A percentile compares a stretch with the other conserved stretches of the same genome.
Evolutionary conservation across 2,888 invertebrate species (phyloP).

Genomic region (Barypeithes pellucidus): DNA sequence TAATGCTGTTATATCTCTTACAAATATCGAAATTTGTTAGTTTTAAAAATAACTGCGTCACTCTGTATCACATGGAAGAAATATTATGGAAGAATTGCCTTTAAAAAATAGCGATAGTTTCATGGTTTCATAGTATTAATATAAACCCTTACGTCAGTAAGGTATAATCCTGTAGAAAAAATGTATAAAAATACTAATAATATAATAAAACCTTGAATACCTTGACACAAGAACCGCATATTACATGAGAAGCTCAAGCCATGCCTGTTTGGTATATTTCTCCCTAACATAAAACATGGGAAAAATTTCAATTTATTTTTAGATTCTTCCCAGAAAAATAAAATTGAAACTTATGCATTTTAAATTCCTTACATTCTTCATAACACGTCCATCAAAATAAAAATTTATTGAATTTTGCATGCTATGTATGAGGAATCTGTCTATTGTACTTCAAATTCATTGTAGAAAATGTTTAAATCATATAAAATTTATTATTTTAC

Average conservation of each 20-base stretch:
- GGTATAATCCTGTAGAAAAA: too few species aligned
- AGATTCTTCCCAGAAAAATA: slow-evolving; percentile 10
- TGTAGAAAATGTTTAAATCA: slow-evolving; percentile 9
- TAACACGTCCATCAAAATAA: slow-evolving; percentile 34
- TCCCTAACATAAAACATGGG: slow-evolving; percentile 1
- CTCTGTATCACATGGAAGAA: too few species aligned
- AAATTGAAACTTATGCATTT: slow-evolving; percentile 16
- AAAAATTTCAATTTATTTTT: slow-evolving; percentile 19
- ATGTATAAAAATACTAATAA: too few species aligned
- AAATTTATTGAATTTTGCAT: slow-evolving; percentile 25
- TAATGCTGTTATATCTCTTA: too few species aligned
- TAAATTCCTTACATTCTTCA: slow-evolving; percentile 27
- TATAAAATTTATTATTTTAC: slow-evolving; percentile 9
- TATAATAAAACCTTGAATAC: too few species aligned
- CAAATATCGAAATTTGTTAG: too few species aligned
- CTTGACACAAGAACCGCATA: too few species aligned
- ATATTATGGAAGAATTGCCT: too few species aligned
- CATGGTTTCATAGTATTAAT: too few species aligned
- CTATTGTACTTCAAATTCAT: slow-evolving; percentile 27
- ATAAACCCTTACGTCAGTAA: too few species aligned
- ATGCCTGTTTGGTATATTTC: background rate
- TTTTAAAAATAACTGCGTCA: too few species aligned
- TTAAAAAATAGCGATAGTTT: too few species aligned
- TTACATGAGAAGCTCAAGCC: background rate
- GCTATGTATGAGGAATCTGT: slow-evolving; percentile 35